Conservation (phyloP, 1,140 invertebrate species). For the Euura lappo region DNA sequence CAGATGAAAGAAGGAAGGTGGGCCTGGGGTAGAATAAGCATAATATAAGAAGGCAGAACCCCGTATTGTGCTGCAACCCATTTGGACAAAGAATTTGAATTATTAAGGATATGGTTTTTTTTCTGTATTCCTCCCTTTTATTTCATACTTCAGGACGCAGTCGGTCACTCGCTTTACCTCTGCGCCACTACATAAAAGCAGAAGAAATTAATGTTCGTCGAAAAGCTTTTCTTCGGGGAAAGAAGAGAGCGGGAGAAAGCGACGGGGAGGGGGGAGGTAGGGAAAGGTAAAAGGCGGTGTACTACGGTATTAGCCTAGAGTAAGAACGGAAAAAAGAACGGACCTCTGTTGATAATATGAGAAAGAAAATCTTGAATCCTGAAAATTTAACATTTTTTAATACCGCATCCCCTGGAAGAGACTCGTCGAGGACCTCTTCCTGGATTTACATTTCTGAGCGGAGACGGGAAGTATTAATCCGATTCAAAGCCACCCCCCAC, state of each 20-base stretch:
- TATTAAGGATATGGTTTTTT: not conserved
- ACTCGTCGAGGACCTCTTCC: not conserved
- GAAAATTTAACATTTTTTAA: constrained; percentile 1
- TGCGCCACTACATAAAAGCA: not conserved
- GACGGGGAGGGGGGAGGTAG: not conserved
- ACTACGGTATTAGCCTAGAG: not conserved
- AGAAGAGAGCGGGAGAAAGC: not conserved
- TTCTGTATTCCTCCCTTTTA: not conserved
- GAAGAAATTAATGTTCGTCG: not conserved
- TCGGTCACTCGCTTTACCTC: not conserved
- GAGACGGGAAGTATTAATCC: not conserved
- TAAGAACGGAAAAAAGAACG: not conserved
- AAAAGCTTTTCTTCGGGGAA: constrained; percentile 2
- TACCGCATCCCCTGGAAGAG: not conserved
- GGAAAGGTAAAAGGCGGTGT: not conserved
- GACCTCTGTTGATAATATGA: not conserved
- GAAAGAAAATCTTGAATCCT: not conserved
- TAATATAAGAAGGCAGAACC: no score
- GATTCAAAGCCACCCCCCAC: not conserved
- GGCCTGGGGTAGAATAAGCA: no score
- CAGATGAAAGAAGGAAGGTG: no score
- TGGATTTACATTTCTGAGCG: not conserved
- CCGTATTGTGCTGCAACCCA: not conserved
- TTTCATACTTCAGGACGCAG: not conserved
- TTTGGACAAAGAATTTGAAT: constrained; percentile 4